A percentile compares a stretch with the other conserved stretches of the same genome.
Conservation (phyloP, 2,888 invertebrate species). For the Plebejus anna region DNA sequence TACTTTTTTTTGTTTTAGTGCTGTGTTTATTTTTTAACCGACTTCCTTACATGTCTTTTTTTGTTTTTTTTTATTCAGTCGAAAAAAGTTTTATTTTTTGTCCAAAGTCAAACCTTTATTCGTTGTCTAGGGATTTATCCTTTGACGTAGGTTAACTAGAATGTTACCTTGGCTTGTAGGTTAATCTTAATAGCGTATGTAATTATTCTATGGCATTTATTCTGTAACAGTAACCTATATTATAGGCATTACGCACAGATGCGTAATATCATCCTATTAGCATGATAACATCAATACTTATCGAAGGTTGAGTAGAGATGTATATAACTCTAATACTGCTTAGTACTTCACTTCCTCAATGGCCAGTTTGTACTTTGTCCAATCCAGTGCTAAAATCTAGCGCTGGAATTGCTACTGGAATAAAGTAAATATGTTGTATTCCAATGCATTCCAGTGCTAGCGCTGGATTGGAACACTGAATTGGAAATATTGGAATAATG, state of each 20-base stretch:
- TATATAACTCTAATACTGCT: no score
- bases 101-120: background rate
- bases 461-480: no score
- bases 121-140: background rate
- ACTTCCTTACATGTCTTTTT: no score
- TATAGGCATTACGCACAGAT: slow-evolving; percentile 3
- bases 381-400: no score
- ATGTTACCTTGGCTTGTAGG: slow-evolving; percentile 18
- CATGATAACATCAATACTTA: background rate
- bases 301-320: slow-evolving; percentile 1
- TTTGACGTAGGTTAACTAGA: background rate
- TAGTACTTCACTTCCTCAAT: no score
- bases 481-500: no score
- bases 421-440: no score
- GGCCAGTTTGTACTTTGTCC: no score
- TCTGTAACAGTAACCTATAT: slow-evolving; percentile 11
- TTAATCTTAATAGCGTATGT: slow-evolving; percentile 4
- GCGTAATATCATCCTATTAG: background rate
- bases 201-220: slow-evolving; percentile 9
- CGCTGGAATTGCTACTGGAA: no score
- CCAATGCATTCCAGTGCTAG: no score
- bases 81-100: background rate
- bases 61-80: background rate
- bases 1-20: no score
- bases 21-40: no score